Conservation (phyloP, 2,113 vertebrate genomes). For the Bubo scandiacus region DNA sequence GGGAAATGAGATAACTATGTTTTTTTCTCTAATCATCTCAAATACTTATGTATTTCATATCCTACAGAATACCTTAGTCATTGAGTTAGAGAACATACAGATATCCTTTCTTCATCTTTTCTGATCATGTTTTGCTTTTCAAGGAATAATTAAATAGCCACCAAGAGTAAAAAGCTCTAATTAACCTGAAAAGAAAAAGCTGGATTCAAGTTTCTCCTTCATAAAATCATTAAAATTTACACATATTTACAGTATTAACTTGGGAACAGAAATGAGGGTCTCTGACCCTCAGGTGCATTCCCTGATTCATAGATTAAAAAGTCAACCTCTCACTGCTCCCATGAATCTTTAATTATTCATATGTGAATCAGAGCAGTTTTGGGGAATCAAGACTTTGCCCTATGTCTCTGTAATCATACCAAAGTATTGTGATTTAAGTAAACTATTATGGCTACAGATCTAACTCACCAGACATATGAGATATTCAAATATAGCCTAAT, state of each 20-base stretch:
- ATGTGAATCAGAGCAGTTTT: background rate
- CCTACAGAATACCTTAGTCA: background rate
- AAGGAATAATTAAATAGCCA: background rate
- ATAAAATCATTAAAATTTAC: background rate
- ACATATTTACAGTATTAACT: background rate
- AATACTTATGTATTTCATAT: background rate
- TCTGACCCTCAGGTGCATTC: background rate
- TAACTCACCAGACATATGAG: background rate
- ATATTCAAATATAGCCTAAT: background rate
- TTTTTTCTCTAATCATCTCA: background rate
- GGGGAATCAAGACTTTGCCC: background rate
- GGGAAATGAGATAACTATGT: background rate
- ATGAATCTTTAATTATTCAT: background rate
- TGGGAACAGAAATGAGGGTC: background rate
- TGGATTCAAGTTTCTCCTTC: background rate
- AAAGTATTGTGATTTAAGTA: background rate
- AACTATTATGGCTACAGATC: background rate
- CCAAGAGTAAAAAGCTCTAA: background rate
- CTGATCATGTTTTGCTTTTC: background rate
- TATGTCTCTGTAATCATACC: background rate
- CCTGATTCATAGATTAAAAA: background rate
- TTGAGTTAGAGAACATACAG: background rate
- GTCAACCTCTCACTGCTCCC: background rate
- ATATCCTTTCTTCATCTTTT: background rate
- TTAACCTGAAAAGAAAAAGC: background rate